Evolutionary conservation across 2,113 vertebrate species (phyloP), one percentile per base, ranked within the genome.

Genomic region (Brevimyrus niger): DNA sequence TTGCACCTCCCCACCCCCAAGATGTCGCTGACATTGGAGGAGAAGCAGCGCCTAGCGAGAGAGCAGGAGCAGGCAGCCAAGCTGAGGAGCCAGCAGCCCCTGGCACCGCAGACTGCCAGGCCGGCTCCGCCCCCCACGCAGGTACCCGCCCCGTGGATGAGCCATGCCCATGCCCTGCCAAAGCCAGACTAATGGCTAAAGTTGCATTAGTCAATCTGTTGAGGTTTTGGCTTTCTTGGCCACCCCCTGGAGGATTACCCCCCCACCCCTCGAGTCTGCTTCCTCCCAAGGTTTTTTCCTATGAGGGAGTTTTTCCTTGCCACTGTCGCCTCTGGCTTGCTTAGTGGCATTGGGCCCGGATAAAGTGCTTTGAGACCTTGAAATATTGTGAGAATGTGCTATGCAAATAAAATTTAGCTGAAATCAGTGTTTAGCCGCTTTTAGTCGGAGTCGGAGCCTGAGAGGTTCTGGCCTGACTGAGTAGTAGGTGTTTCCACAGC

Each of bases 31-130:
- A 99, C 98, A 23, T 95, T 99, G 83, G 98, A 99, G 94, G 98
- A 99, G 94, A 99, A 99, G 92, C 98, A 99, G 92, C 97, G 97
- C 88, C 93, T 99, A 92, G 98, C 98, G 69, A 99, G 98, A 93
- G 98, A 99, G 85, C 98, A 99, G 91, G 98, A 99, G 87, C 98
- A 99, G 93, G 97, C 97, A 7, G 97, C 97, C 91, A 99, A 99
- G 94, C 94, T 99, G 92, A 97, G 97, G 93, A 99, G 93, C 91
- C 98, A 99, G 93, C 97, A 97, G 89, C 97, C 98, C 5, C 95
- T 99, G 80, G 97, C 96, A 5, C 98, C 98, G 2, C 96, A 97
- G 89, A 76, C 95, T 0, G 90, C 97, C 85, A 95, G 96, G 92
- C 48, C 97, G 55, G 89, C 95, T 21, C 17, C 91, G 69, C 31